Conservation (phyloP, 2,797 vertebrate genomes). For the Hyperoplus immaculatus region DNA sequence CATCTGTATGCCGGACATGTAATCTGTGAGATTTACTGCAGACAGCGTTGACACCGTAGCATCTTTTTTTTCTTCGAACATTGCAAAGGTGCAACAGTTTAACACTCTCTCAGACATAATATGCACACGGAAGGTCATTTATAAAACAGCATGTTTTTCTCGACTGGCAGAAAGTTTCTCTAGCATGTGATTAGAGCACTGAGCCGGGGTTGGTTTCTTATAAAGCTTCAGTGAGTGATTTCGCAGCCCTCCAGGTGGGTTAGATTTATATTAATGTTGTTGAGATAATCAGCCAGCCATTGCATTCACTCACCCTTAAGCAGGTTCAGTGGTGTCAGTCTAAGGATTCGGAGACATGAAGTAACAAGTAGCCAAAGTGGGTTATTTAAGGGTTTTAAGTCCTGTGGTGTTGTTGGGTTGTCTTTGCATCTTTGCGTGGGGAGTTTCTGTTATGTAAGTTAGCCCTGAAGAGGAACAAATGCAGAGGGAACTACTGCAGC, state of each 20-base stretch:
- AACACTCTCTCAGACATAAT: constrained; percentile 35
- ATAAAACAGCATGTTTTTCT: constrained; percentile 1
- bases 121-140: constrained; percentile 42
- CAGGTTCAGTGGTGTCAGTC: constrained; percentile 23
- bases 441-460: not conserved
- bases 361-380: constrained; percentile 14
- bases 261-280: constrained; percentile 60
- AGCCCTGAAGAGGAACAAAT: not conserved
- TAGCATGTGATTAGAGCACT: constrained; percentile 60
- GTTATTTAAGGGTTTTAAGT: constrained; percentile 12
- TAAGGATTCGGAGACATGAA: constrained; percentile 19
- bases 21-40: constrained; percentile 49
- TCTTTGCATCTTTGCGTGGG: not conserved
- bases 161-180: constrained; percentile 35
- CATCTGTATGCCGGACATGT: constrained; percentile 62
- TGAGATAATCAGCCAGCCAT: constrained; percentile 45
- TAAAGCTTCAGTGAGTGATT: constrained; percentile 41
- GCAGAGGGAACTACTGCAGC: not conserved
- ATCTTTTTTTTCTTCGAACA: constrained; percentile 8
- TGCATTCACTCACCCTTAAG: constrained; percentile 39
- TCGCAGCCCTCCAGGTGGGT: constrained; percentile 51
- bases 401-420: not conserved
- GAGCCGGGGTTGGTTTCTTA: constrained; percentile 32
- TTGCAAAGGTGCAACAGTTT: constrained; percentile 22
- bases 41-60: constrained; percentile 7